Percentiles rank a stretch among this genome's conserved stretches.
These are phyloP conservation scores for Gerosis bhagava DNA, from an alignment of 2,888 invertebrate species.

Conservation along the genomic window DNA sequence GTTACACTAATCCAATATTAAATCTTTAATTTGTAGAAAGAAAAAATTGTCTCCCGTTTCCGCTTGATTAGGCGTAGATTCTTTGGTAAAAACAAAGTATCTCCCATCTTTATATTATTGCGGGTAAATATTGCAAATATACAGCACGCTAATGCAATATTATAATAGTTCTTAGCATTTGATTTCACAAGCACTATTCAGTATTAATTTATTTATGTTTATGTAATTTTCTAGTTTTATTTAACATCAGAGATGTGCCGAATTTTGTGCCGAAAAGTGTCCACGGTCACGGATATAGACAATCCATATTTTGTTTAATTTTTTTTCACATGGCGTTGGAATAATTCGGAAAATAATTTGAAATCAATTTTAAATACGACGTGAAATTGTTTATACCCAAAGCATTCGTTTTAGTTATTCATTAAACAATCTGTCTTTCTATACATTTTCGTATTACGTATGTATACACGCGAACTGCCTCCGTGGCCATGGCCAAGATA, in stretches of 20 bases:
- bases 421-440: no score
- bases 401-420: no score
- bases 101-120: constrained; percentile 60
- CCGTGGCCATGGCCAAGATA: no score
- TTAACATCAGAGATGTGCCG: no score
- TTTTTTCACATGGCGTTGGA: no score
- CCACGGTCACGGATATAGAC: no score
- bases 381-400: constrained; percentile 21
- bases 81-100: constrained; percentile 77
- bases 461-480: no score
- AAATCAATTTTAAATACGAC: no score
- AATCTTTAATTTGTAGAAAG: constrained; percentile 73
- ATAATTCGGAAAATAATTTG: no score
- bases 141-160: constrained; percentile 37
- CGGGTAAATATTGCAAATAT: constrained; percentile 64
- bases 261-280: no score
- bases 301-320: no score
- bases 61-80: constrained; percentile 78
- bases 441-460: no score
- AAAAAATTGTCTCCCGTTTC: constrained; percentile 71
- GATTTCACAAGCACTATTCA: constrained; percentile 30
- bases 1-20: constrained; percentile 49
- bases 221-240: background rate
- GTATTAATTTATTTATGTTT: constrained; percentile 24
- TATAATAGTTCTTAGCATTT: constrained; percentile 26